A percentile compares a stretch with the other conserved stretches of the same genome.
phyloP scores from a whole-genome alignment of 2,113 vertebrate species.

The Psittacus erithacus region DNA sequence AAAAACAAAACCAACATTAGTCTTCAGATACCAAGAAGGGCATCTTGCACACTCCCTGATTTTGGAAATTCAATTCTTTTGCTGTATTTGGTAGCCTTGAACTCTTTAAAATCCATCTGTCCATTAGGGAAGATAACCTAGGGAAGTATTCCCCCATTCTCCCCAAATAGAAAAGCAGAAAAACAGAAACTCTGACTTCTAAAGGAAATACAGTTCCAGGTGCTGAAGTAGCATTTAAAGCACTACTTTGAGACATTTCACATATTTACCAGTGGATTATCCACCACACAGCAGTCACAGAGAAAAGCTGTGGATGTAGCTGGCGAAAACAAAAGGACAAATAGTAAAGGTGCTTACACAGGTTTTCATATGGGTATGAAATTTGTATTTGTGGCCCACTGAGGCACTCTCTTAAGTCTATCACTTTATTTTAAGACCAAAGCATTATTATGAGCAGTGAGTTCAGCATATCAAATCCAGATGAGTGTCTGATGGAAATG shows the following conservation, averaged over 20 bases:
- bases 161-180: background rate
- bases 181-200: background rate
- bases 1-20: background rate
- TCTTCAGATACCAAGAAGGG: background rate
- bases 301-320: background rate
- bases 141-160: background rate
- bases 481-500: background rate
- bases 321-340: background rate
- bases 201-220: background rate
- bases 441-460: background rate
- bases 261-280: background rate
- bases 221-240: background rate
- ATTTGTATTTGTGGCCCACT: background rate
- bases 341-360: background rate
- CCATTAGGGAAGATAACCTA: background rate
- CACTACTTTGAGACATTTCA: background rate
- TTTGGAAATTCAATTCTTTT: background rate
- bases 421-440: background rate
- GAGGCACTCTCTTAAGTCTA: background rate
- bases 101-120: background rate
- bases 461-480: background rate
- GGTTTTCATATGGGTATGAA: background rate
- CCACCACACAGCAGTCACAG: background rate
- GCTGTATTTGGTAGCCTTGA: background rate
- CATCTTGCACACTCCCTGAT: background rate